A percentile compares a stretch with the other conserved stretches of the same genome.
Conservation (phyloP, 2,797 vertebrate species). For the Mormyrops attenuatus region DNA sequence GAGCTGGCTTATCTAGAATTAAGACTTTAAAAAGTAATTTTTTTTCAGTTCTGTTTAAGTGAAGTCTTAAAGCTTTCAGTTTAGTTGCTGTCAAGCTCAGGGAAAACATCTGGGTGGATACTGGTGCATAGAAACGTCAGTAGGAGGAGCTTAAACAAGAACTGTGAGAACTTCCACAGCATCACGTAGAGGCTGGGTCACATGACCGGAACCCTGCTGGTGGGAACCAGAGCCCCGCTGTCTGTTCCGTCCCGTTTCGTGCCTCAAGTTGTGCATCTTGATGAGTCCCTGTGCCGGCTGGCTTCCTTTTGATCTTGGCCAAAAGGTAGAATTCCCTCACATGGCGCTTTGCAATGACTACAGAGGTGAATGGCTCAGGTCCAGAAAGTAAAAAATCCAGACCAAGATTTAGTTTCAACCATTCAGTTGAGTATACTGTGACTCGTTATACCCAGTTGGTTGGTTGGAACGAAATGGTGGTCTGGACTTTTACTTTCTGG, state of each 20-base stretch:
- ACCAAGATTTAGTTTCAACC: not conserved
- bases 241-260: not conserved
- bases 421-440: not conserved
- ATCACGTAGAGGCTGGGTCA: constrained; percentile 16
- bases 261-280: not conserved
- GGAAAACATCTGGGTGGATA: not conserved
- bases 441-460: not conserved
- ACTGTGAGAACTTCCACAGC: not conserved
- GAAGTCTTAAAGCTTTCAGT: not conserved
- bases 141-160: not conserved
- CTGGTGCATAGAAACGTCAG: not conserved
- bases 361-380: not conserved
- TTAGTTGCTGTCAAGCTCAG: not conserved
- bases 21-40: not conserved
- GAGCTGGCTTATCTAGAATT: constrained; percentile 6
- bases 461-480: not conserved
- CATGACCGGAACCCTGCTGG: constrained; percentile 46
- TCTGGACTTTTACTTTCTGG: not conserved
- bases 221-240: constrained; percentile 44
- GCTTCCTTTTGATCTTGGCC: not conserved
- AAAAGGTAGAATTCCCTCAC: not conserved
- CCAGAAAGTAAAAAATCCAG: not conserved
- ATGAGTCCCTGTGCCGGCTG: not conserved
- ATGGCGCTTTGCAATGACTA: not conserved
- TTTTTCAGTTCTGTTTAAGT: not conserved